Evolutionary conservation across 2,113 vertebrate genomes (phyloP).

Genomic region (Forbesichthys agassizii): DNA sequence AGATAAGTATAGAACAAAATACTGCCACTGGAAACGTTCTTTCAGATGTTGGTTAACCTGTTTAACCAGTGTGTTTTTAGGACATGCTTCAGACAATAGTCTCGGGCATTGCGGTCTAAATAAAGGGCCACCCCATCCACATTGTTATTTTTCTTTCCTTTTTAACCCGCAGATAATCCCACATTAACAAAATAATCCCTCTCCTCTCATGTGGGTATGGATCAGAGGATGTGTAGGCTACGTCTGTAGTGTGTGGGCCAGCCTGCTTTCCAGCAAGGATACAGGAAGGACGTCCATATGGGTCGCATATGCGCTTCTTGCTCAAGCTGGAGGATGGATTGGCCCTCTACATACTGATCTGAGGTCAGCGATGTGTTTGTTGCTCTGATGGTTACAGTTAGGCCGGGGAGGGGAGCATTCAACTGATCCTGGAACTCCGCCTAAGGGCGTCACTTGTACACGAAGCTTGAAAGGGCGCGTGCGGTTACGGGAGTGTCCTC

Average conservation of each 20-base stretch:
- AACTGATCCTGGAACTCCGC: slow-evolving; percentile 59
- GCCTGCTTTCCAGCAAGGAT: slow-evolving; percentile 39
- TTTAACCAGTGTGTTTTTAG: too few relatives aligned
- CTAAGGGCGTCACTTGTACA: slow-evolving; percentile 61
- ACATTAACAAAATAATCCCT: slow-evolving; percentile 25
- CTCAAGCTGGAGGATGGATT: slow-evolving; percentile 51
- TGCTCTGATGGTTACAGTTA: slow-evolving; percentile 68
- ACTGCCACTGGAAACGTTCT: slow-evolving; percentile 12
- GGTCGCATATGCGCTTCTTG: slow-evolving; percentile 64
- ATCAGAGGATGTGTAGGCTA: slow-evolving; percentile 36
- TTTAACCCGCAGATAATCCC: too few relatives aligned
- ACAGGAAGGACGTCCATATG: slow-evolving; percentile 69
- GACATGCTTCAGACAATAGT: too few relatives aligned
- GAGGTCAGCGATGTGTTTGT: slow-evolving; percentile 61
- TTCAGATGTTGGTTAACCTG: not conserved
- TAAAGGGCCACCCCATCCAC: too few relatives aligned
- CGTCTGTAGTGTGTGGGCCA: slow-evolving; percentile 38
- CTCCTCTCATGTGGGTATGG: slow-evolving; percentile 1
- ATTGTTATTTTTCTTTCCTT: too few relatives aligned
- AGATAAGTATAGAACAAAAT: slow-evolving; percentile 14
- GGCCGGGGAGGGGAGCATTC: slow-evolving; percentile 38
- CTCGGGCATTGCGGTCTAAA: too few relatives aligned
- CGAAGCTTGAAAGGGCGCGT: slow-evolving; percentile 58
- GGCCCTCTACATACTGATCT: slow-evolving; percentile 65
- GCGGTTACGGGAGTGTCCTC: slow-evolving; percentile 64